Percentiles rank a stretch among this genome's conserved stretches.
Conservation (phyloP, 2,888 invertebrate species). For the Phalera bucephala region DNA sequence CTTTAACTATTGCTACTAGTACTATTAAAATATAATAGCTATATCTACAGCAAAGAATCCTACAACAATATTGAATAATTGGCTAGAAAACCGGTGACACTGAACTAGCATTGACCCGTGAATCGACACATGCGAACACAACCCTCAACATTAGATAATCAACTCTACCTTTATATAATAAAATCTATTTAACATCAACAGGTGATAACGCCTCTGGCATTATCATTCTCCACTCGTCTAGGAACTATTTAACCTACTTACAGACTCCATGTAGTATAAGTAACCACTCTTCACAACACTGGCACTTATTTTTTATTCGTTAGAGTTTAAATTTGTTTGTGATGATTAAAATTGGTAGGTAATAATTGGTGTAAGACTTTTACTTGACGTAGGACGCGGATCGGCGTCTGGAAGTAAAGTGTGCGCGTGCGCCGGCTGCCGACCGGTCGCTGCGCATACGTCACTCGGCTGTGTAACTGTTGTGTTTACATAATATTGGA, state of each 20-base stretch:
- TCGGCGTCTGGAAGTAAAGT: background rate
- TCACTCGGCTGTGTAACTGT: too few relatives aligned
- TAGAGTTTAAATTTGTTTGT: background rate
- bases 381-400: background rate
- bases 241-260: constrained; percentile 23
- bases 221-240: constrained; percentile 14
- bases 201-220: constrained; percentile 9
- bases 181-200: constrained; percentile 5
- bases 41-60: too few relatives aligned
- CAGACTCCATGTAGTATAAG: constrained; percentile 4
- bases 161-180: constrained; percentile 9
- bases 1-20: too few relatives aligned
- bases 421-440: background rate
- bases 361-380: background rate
- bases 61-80: background rate
- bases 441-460: too few relatives aligned
- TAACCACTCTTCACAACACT: background rate
- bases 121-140: constrained; percentile 3
- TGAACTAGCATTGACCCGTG: constrained; percentile 14
- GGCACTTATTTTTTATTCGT: background rate
- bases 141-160: constrained; percentile 4
- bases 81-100: background rate
- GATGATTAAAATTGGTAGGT: background rate
- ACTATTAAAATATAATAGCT: too few relatives aligned
- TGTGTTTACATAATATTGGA: too few relatives aligned